Percentiles rank a stretch among this genome's conserved stretches.
Evolutionary conservation across 2,797 vertebrate species (phyloP).

Genomic region (Sebastes glaucus): DNA sequence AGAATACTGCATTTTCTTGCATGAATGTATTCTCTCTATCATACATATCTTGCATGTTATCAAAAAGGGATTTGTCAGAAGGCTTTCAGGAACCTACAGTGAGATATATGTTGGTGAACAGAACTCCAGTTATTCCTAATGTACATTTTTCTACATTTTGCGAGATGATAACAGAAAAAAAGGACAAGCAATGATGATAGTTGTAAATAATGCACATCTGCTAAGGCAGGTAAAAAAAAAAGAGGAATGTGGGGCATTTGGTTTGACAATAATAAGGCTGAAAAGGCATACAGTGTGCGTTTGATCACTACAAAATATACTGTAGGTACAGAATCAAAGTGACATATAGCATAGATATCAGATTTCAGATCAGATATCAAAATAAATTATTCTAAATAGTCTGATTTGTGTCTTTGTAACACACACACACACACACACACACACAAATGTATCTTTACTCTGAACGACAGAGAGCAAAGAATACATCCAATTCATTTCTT

Average conservation of each 20-base stretch:
- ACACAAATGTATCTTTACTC: background rate
- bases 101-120: constrained; percentile 33
- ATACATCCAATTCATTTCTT: background rate
- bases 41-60: constrained; percentile 54
- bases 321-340: constrained; percentile 2
- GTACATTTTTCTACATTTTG: background rate
- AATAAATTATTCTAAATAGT: constrained; percentile 2
- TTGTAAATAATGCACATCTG: background rate
- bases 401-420: background rate
- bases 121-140: background rate
- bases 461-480: background rate
- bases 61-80: constrained; percentile 45
- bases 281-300: background rate
- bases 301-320: background rate
- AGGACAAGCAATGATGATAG: background rate
- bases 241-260: background rate
- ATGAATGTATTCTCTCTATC: constrained; percentile 21
- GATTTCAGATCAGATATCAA: background rate
- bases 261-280: background rate
- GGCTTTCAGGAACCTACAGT: constrained; percentile 27
- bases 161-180: background rate
- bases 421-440: background rate
- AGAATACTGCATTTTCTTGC: constrained; percentile 64
- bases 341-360: background rate
- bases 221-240: constrained; percentile 5